These are phyloP conservation scores for Agrotis puta DNA, from an alignment of 2,888 invertebrate species.

Conservation along the genomic window DNA sequence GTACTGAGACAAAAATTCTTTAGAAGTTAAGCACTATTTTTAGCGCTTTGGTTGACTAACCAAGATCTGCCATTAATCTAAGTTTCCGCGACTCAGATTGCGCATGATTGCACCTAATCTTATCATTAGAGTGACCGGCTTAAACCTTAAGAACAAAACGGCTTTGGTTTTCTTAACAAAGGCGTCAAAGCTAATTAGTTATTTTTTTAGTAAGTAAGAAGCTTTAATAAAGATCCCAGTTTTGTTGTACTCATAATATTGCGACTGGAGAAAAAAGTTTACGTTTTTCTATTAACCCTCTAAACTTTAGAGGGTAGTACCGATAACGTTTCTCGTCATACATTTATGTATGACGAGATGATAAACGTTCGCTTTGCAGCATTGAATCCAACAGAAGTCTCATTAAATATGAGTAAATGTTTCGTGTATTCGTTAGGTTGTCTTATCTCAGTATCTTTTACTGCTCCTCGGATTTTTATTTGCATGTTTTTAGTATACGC, in stretches of 20 bases:
- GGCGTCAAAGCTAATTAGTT: slow-evolving; percentile 19
- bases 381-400: not conserved
- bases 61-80: slow-evolving; percentile 7
- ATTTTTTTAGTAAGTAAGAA: slow-evolving; percentile 28
- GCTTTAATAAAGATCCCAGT: slow-evolving; percentile 25
- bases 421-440: not conserved
- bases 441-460: slow-evolving; percentile 32
- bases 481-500: slow-evolving; percentile 22
- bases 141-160: slow-evolving; percentile 37
- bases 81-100: slow-evolving; percentile 33
- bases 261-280: not conserved
- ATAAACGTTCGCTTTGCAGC: no score
- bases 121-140: slow-evolving; percentile 38
- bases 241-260: not conserved
- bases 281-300: no score
- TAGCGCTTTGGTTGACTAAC: not conserved
- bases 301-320: no score
- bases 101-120: slow-evolving; percentile 50
- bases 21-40: no score
- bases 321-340: no score
- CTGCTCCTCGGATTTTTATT: slow-evolving; percentile 23
- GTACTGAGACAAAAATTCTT: not conserved
- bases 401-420: slow-evolving; percentile 4
- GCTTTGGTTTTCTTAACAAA: slow-evolving; percentile 36
- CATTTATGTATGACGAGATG: no score